Evolutionary conservation across 2,797 vertebrate genomes (phyloP).

Genomic region (Glyptemys insculpta): DNA sequence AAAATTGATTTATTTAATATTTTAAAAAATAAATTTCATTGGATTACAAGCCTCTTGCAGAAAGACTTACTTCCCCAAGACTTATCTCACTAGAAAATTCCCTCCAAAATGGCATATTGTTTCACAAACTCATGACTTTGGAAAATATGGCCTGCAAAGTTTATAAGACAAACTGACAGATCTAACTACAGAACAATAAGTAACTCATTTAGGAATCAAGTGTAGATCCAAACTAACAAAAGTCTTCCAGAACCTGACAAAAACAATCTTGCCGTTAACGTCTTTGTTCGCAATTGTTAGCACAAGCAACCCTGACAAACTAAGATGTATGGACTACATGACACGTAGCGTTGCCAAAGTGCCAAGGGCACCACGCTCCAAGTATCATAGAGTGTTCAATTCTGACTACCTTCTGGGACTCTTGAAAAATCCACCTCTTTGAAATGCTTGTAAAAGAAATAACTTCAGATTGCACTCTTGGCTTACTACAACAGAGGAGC

Average conservation of each 20-base stretch:
- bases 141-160: background rate
- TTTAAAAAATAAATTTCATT: background rate
- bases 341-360: background rate
- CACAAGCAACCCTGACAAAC: slow-evolving; percentile 53
- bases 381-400: background rate
- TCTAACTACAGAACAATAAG: slow-evolving; percentile 56
- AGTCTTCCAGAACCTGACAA: slow-evolving; percentile 66
- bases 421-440: background rate
- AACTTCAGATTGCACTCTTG: background rate
- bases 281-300: slow-evolving; percentile 49
- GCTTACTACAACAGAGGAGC: background rate
- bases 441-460: background rate
- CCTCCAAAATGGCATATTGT: background rate
- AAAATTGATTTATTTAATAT: background rate
- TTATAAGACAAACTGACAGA: background rate
- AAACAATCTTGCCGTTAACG: slow-evolving; percentile 16
- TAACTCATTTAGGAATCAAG: slow-evolving; percentile 69
- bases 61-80: background rate
- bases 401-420: background rate
- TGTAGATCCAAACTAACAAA: slow-evolving; percentile 69
- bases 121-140: background rate
- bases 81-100: slow-evolving; percentile 32
- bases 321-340: slow-evolving; percentile 35
- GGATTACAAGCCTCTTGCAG: background rate
- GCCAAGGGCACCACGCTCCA: slow-evolving; percentile 58